Conservation (phyloP, 1,140 invertebrate species). For the Notospermus geniculatus region DNA sequence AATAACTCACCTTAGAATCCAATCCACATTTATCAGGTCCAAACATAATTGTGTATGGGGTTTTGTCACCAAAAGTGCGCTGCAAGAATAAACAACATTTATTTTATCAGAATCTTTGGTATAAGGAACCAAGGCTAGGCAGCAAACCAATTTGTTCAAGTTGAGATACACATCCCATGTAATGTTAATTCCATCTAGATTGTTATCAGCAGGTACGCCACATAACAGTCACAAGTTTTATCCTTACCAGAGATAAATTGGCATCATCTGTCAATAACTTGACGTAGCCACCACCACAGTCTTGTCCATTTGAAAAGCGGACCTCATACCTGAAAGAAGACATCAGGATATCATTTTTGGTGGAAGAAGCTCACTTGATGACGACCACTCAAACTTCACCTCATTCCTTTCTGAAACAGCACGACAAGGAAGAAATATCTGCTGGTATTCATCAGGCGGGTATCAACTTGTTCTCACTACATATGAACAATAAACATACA, state of each 20-base stretch:
- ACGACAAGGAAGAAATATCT: background rate
- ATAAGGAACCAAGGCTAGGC: too few species aligned
- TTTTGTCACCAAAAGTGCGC: slow-evolving; percentile 89
- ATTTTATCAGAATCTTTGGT: too few species aligned
- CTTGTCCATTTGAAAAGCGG: slow-evolving; percentile 85
- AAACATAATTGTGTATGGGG: slow-evolving; percentile 98
- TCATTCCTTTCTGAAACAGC: background rate
- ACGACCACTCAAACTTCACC: background rate
- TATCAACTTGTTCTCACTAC: too few species aligned
- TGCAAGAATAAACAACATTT: slow-evolving; percentile 31
- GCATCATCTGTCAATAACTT: slow-evolving; percentile 75
- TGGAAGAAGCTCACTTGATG: background rate
- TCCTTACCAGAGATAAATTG: slow-evolving; percentile 68
- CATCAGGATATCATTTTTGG: too few species aligned
- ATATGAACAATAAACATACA: too few species aligned
- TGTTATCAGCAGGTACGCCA: too few species aligned
- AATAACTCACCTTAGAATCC: slow-evolving; percentile 73
- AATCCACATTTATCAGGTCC: slow-evolving; percentile 98
- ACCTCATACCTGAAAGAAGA: slow-evolving; percentile 59
- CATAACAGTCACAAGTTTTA: too few species aligned
- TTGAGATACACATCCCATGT: too few species aligned
- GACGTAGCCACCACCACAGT: slow-evolving; percentile 97
- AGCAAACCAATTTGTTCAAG: too few species aligned
- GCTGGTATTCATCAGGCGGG: too few species aligned
- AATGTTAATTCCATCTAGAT: too few species aligned